Base-by-base conservation (phyloP, 23 tunicate species). In the Styela clava region DNA sequence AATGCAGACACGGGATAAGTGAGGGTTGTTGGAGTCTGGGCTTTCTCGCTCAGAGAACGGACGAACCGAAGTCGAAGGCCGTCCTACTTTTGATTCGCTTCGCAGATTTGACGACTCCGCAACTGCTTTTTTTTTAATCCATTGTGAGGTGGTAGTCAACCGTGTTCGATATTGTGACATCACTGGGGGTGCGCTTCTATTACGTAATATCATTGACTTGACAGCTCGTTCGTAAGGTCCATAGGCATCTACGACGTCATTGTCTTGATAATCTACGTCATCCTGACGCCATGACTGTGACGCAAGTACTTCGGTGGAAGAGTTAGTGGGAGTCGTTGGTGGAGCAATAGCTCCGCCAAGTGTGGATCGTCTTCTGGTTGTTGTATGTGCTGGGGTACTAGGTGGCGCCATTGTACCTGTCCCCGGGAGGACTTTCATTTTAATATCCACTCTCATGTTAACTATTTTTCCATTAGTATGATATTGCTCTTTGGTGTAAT, bases 141-240 rank as follows among this genome's bases (percentile, higher is more conserved):
- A 76, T 29, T 52, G 81, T 1, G 81, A 44, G 12, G 81, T 76
- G 18, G 28, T 52, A 7, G 81, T 24, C 2, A 76, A 44, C 22
- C 81, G 52, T 12, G 65, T 52, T 27, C 81, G 29, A 64, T 76
- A 76, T 44, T 76, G 81, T 23, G 81, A 76, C 81, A 44, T 52
- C 31, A 76, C 31, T 1, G 81, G 81, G 7, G 81, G 81, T 26
- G 81, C 81, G 64, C 81, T 76, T 21, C 81, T 28, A 76, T 76
- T 23, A 18, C 81, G 81, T 0, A 52, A 51, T 21, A 23, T 44
- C 56, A 44, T 44, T 44, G 81, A 29, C 30, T 76, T 76, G 33
- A 26, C 27, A 0, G 33, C 16, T 23, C 31, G 65, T 24, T 23
- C 37, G 1, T 72, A 2, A 31, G 29, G 32, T 1, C 52, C 36